Conservation (phyloP, 2,113 vertebrate genomes). For the Meriones unguiculatus region DNA sequence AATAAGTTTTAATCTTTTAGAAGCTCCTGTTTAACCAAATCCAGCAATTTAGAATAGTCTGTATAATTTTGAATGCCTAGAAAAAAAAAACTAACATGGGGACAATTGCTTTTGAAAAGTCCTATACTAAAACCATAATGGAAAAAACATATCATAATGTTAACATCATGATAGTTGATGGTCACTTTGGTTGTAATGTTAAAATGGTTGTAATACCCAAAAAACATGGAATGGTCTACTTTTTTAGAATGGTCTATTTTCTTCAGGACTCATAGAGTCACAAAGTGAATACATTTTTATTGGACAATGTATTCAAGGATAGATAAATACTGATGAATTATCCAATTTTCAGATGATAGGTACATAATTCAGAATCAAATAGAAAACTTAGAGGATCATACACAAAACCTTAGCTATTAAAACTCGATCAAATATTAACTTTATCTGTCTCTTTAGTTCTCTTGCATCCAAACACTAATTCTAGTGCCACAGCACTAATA, state of each 20-base stretch:
- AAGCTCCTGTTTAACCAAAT: slow-evolving; percentile 36
- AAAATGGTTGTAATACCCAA: slow-evolving; percentile 32
- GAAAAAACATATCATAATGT: not conserved
- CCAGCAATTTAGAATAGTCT: slow-evolving; percentile 14
- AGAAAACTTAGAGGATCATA: slow-evolving; percentile 55
- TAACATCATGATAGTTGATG: not conserved
- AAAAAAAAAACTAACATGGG: slow-evolving; percentile 12
- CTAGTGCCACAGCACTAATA: not conserved
- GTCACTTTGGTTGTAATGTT: slow-evolving; percentile 39
- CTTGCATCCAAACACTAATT: slow-evolving; percentile 14
- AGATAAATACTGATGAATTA: not conserved
- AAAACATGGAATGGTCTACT: slow-evolving; percentile 25
- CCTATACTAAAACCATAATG: not conserved
- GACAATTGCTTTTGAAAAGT: slow-evolving; percentile 6
- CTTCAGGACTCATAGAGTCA: slow-evolving; percentile 32
- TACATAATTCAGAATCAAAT: slow-evolving; percentile 37
- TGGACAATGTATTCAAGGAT: not conserved
- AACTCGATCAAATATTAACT: slow-evolving; percentile 48
- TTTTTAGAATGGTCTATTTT: not conserved
- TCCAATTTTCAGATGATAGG: not conserved
- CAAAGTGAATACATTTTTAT: not conserved
- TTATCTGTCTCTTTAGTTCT: slow-evolving; percentile 18
- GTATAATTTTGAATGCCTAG: slow-evolving; percentile 23
- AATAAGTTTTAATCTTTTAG: not conserved
- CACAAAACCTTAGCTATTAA: not conserved